Percentiles rank a stretch among this genome's conserved stretches.
Evolutionary conservation across 2,888 invertebrate genomes (phyloP).

Genomic region (Elysia crispata): DNA sequence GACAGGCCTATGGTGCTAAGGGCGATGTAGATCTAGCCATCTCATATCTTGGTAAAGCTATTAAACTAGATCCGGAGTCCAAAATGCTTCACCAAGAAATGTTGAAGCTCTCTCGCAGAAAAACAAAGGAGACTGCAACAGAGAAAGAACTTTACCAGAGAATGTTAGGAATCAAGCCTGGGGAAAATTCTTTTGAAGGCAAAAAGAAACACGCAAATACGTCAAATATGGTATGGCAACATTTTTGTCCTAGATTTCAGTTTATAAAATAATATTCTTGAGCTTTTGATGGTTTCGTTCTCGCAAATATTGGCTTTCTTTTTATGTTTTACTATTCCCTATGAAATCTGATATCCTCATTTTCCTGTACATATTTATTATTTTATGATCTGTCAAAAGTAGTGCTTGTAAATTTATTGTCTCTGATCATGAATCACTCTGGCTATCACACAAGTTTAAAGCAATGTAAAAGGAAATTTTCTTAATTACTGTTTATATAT

Average conservation of each 20-base stretch:
- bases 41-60: constrained; percentile 82
- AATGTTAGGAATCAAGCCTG: constrained; percentile 79
- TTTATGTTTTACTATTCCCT: too few relatives aligned
- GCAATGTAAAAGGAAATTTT: neutral
- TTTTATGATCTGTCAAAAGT: too few relatives aligned
- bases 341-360: too few relatives aligned
- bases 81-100: constrained; percentile 82
- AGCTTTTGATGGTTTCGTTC: too few relatives aligned
- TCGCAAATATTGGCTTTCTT: too few relatives aligned
- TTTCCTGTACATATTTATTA: too few relatives aligned
- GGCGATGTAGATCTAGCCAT: constrained; percentile 86
- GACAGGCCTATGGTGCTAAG: constrained; percentile 83
- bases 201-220: constrained; percentile 45
- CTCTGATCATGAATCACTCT: too few relatives aligned
- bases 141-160: constrained; percentile 84
- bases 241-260: too few relatives aligned
- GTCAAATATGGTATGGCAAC: constrained; percentile 46
- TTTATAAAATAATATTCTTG: too few relatives aligned
- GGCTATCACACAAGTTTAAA: neutral
- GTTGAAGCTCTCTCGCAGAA: constrained; percentile 80
- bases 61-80: constrained; percentile 83
- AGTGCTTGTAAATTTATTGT: too few relatives aligned
- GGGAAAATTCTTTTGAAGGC: constrained; percentile 33
- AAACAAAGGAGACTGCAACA: constrained; percentile 81
- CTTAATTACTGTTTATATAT: neutral